Conservation (phyloP, 2,888 invertebrate species). For the Phyto melanocephala region DNA sequence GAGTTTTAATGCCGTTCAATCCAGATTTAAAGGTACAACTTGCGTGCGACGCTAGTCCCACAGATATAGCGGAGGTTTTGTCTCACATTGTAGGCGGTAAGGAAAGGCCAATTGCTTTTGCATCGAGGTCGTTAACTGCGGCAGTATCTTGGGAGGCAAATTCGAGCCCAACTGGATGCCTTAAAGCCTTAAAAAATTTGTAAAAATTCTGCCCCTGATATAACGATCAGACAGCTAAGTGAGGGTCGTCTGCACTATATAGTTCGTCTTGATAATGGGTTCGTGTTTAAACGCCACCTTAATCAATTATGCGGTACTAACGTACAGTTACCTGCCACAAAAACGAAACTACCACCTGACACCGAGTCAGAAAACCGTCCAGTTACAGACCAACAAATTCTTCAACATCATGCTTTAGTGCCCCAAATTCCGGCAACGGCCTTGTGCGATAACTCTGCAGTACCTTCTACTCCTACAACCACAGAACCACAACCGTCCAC, state of each 20-base stretch:
- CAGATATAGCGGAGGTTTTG: slow-evolving; percentile 35
- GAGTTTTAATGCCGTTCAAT: slow-evolving; percentile 50
- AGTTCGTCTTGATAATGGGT: not conserved
- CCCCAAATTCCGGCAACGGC: no score
- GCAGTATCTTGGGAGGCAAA: not conserved
- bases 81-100: slow-evolving; percentile 46
- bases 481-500: not conserved
- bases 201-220: not conserved
- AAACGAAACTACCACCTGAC: not conserved
- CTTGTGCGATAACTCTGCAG: no score
- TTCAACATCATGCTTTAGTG: no score
- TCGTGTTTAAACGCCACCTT: not conserved
- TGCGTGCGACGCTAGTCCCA: slow-evolving; percentile 50
- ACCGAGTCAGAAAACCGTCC: not conserved
- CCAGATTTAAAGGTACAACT: slow-evolving; percentile 35
- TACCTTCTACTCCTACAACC: no score
- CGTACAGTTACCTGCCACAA: not conserved
- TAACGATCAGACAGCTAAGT: not conserved
- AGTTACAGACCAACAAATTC: no score
- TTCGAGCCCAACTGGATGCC: slow-evolving; percentile 10
- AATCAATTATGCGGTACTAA: not conserved
- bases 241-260: not conserved
- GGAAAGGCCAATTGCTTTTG: no score
- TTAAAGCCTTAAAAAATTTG: not conserved
- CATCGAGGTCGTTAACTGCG: slow-evolving; percentile 39